Percentiles rank a stretch among this genome's conserved stretches.
phyloP scores from a whole-genome alignment of 2,888 invertebrate species.

The Tetragonula carbonaria region DNA sequence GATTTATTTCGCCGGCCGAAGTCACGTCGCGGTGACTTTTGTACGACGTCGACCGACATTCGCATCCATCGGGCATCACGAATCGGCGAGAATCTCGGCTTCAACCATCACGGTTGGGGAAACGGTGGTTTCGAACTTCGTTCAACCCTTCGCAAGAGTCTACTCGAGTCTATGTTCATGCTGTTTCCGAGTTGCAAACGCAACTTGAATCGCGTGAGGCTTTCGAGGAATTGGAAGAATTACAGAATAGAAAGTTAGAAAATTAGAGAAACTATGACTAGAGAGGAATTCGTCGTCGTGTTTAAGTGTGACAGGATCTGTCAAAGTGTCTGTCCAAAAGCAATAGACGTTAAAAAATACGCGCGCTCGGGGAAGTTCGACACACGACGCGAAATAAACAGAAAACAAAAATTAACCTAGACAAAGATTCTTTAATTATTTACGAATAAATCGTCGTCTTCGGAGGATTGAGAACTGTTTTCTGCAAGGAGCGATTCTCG shows the following conservation, averaged over 20 bases:
- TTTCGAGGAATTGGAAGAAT: no score
- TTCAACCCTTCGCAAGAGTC: background rate
- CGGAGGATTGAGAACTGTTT: constrained; percentile 14
- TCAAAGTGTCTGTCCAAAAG: no score
- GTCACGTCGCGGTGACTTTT: constrained; percentile 63
- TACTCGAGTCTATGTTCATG: background rate
- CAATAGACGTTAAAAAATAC: no score
- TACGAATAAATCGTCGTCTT: background rate
- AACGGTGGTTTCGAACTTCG: background rate
- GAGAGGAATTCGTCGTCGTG: no score
- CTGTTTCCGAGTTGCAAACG: no score
- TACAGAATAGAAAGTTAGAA: no score
- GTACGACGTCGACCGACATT: constrained; percentile 40
- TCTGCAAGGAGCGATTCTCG: constrained; percentile 46
- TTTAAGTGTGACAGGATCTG: no score
- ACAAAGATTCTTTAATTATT: background rate
- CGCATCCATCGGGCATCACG: constrained; percentile 36
- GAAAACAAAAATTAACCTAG: no score
- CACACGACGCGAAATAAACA: no score
- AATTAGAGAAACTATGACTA: no score
- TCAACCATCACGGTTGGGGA: background rate
- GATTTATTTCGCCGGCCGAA: constrained; percentile 72
- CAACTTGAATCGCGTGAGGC: no score
- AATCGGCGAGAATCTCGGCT: constrained; percentile 6
- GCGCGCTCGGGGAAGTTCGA: no score